phyloP scores from a whole-genome alignment of 2,113 vertebrate genomes.

The Lucifuga dentata region DNA sequence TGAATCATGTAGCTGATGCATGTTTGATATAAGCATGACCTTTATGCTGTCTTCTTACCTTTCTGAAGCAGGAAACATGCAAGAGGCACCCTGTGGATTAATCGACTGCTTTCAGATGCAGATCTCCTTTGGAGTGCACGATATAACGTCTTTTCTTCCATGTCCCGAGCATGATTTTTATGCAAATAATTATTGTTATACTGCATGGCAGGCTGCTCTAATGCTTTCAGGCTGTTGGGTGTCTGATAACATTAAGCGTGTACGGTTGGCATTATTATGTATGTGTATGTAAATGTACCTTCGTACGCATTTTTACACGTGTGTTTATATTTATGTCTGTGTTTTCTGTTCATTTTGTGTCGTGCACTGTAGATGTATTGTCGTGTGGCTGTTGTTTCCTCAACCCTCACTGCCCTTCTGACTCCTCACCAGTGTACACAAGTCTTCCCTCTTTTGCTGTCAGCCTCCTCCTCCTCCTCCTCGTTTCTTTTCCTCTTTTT shows the following conservation, averaged over 20 bases:
- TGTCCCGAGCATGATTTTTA: slow-evolving; percentile 56
- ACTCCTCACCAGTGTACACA: slow-evolving; percentile 45
- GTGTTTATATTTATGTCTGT: slow-evolving; percentile 52
- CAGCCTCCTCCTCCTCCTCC: slow-evolving; percentile 33
- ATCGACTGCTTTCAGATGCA: slow-evolving; percentile 51
- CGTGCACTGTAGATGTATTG: slow-evolving; percentile 52
- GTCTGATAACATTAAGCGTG: slow-evolving; percentile 23
- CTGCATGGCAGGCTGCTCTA: slow-evolving; percentile 59
- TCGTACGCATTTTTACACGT: slow-evolving; percentile 37
- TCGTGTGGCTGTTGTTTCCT: slow-evolving; percentile 58
- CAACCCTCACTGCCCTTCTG: slow-evolving; percentile 43
- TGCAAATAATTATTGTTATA: background rate
- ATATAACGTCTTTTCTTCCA: slow-evolving; percentile 23
- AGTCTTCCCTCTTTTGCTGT: slow-evolving; percentile 37
- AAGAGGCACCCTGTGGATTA: slow-evolving; percentile 12
- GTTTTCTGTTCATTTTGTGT: slow-evolving; percentile 47
- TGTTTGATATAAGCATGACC: slow-evolving; percentile 53
- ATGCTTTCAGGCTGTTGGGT: slow-evolving; percentile 45
- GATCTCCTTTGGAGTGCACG: slow-evolving; percentile 31
- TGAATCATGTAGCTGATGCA: slow-evolving; percentile 47
- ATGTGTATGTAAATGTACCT: slow-evolving; percentile 30
- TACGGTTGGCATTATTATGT: slow-evolving; percentile 22
- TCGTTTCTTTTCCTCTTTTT: slow-evolving; percentile 23
- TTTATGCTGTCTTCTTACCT: slow-evolving; percentile 26
- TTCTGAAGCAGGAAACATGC: slow-evolving; percentile 35